Conservation (phyloP, 2,113 vertebrate genomes). For the Sapajus apella region DNA sequence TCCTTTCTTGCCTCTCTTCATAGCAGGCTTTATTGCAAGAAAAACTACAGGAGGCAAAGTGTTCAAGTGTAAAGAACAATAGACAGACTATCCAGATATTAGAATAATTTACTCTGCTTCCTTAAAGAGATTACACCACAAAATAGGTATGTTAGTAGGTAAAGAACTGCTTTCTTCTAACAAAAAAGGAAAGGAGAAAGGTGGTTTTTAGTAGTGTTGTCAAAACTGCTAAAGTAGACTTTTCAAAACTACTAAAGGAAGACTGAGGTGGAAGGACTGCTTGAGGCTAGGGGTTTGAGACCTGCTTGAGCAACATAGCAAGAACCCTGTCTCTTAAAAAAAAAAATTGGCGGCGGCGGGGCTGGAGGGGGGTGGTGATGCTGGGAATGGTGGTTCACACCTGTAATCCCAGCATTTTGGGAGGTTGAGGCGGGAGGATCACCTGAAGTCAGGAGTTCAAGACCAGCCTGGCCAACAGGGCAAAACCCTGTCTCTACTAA, state of each 20-base stretch:
- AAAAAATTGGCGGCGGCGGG: no score
- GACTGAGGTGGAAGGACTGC: no score
- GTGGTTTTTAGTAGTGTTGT: background rate
- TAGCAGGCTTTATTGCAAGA: background rate
- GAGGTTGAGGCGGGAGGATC: no score
- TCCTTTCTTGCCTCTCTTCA: background rate
- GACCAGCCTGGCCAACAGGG: no score
- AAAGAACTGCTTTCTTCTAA: constrained; percentile 5
- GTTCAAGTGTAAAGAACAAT: background rate
- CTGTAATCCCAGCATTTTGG: no score
- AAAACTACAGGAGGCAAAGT: background rate
- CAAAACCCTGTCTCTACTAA: no score
- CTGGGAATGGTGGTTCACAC: no score
- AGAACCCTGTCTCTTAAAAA: no score
- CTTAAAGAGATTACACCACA: background rate
- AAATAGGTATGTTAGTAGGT: background rate
- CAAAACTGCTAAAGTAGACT: background rate
- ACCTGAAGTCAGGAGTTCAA: no score
- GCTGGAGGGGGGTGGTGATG: no score
- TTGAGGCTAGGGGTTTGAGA: no score
- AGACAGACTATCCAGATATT: background rate
- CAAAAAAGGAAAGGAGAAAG: background rate
- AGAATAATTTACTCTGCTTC: background rate
- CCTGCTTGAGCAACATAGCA: no score
- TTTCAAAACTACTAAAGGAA: background rate